Evolutionary conservation across 2,797 vertebrate species (phyloP).

Genomic region (Danio jaintianensis): DNA sequence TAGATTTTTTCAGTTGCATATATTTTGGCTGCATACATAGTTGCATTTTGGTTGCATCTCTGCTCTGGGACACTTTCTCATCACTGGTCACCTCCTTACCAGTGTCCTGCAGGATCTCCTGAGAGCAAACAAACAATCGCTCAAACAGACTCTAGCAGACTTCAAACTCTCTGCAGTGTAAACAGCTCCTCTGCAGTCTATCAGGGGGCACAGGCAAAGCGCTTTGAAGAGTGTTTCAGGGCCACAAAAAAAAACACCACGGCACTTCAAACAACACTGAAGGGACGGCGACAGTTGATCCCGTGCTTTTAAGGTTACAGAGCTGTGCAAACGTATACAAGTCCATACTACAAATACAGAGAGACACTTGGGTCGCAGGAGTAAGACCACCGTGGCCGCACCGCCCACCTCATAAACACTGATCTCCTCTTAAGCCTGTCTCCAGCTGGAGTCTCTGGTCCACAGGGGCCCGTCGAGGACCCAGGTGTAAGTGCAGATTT

Average conservation of each 20-base stretch:
- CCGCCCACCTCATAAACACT: conserved; percentile 45
- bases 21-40: no score
- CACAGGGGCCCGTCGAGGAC: conserved; percentile 20
- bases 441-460: conserved; percentile 44
- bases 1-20: no score
- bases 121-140: conserved; percentile 51
- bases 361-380: conserved; percentile 19
- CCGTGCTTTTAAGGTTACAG: conserved; percentile 51
- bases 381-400: conserved; percentile 47
- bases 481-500: conserved; percentile 43
- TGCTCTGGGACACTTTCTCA: not conserved
- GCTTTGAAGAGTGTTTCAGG: conserved; percentile 54
- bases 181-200: conserved; percentile 56
- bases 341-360: conserved; percentile 44
- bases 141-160: conserved; percentile 48
- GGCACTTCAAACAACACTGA: conserved; percentile 54
- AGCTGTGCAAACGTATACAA: conserved; percentile 57
- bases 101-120: conserved; percentile 1
- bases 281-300: conserved; percentile 46
- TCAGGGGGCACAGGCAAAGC: conserved; percentile 20
- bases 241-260: conserved; percentile 23
- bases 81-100: conserved; percentile 10
- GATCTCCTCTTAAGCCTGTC: conserved; percentile 35
- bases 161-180: conserved; percentile 41
- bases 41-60: not conserved